These are phyloP conservation scores for Paradisaea rubra DNA, from an alignment of 2,113 vertebrate genomes.

Conservation along the genomic window DNA sequence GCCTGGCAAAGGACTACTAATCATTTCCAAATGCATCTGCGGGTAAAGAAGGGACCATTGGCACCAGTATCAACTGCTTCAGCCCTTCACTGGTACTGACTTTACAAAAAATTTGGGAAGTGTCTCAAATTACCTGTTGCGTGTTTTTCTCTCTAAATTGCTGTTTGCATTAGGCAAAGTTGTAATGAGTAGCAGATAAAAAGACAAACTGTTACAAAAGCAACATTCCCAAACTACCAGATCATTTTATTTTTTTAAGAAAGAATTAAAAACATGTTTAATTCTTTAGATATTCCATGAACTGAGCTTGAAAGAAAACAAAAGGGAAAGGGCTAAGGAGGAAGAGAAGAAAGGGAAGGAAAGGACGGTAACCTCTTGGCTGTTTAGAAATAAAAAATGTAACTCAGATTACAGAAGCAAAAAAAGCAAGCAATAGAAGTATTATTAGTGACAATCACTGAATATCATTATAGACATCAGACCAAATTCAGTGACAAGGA, in stretches of 20 bases:
- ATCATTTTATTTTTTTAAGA: neutral
- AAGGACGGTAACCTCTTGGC: neutral
- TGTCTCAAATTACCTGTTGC: neutral
- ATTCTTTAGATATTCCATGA: neutral
- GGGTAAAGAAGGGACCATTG: neutral
- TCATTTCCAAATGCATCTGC: neutral
- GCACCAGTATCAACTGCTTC: neutral
- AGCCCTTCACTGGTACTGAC: neutral
- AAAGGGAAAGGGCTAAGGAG: neutral
- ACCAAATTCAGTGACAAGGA: neutral
- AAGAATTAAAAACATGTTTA: neutral
- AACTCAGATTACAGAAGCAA: neutral
- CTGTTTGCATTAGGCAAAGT: neutral
- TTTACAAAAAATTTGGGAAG: neutral
- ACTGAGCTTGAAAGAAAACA: neutral
- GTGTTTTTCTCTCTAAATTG: constrained; percentile 22
- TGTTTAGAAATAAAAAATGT: neutral
- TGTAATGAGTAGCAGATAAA: constrained; percentile 8
- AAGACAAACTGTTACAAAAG: neutral
- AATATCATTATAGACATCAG: neutral
- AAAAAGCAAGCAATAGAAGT: neutral
- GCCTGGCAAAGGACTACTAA: neutral
- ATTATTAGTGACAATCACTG: neutral
- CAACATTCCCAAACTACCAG: neutral
- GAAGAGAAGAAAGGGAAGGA: neutral